Evolutionary conservation across 2,797 vertebrate genomes (phyloP), one percentile per base, ranked within the genome.

Genomic region (Darevskia nairensis): DNA sequence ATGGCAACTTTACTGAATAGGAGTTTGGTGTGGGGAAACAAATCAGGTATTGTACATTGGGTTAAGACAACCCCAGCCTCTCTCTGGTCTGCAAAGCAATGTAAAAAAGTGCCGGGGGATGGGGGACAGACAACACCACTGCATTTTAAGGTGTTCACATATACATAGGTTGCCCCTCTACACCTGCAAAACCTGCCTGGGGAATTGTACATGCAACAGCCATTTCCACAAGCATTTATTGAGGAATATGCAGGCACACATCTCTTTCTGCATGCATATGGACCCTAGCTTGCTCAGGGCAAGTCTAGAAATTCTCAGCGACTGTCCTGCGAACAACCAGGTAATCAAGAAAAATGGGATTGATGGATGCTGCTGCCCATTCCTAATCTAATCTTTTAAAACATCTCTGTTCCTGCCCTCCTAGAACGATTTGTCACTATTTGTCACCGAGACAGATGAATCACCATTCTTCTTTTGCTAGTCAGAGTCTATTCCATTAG

Each of bases 361-460:
- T 94, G 81, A 94, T 72, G 71, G 9, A n/a, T 32, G 87, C 17
- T 88, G 76, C 77, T 89, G 77, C 79, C 89, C 80, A 85, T 44
- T 94, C 74, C 61, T 94, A 94, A 95, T 92, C 89, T 89, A 9
- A 79, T 86, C 46, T 94, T 91, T 90, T 50, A 89, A 92, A 90
- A 85, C 8, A 55, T 39, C 69, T 35, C 64, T 35, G 64, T 74
- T 74, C 66, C 39, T 5, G 2, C 55, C 39, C 71, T 46, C 23
- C 77, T 55, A 29, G 77, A 89, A 85, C 25, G 27, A 80, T 92
- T 93, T 92, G 91, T 94, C 91, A 93, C 93, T 55, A 80, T 92
- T 94, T 92, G 91, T 94, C 91, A 93, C 93, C 46, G 87, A 59
- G 29, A 2, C 15, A 17, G 68, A 25, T 91, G 91, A 86, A 79